Conservation (phyloP, 2,113 vertebrate genomes). For the Lonchura striata region DNA sequence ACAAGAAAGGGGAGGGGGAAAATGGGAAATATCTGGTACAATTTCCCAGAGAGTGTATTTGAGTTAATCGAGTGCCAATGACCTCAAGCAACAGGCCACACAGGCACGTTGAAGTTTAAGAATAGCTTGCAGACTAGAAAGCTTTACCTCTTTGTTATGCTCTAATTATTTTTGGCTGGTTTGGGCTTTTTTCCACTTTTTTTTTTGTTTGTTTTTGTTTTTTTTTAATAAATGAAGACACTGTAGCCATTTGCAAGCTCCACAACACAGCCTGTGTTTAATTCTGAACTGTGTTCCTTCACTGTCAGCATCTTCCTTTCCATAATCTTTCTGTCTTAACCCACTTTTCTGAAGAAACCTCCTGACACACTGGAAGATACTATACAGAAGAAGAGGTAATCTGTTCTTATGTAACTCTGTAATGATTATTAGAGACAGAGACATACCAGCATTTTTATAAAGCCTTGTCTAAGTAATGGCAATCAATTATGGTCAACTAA, state of each 20-base stretch:
- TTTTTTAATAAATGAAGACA: background rate
- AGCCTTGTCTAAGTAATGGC: background rate
- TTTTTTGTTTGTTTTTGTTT: accelerated
- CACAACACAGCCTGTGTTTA: background rate
- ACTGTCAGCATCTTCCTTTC: background rate
- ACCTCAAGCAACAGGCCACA: background rate
- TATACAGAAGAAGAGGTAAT: background rate
- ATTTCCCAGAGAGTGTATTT: background rate
- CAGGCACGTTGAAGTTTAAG: background rate
- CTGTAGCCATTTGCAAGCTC: background rate
- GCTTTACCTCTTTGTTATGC: background rate
- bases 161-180: background rate
- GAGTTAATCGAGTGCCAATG: background rate
- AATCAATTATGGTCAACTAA: background rate
- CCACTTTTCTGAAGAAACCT: background rate
- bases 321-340: background rate
- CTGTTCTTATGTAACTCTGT: background rate
- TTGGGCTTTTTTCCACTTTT: accelerated
- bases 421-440: background rate
- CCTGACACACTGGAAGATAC: background rate
- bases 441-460: background rate
- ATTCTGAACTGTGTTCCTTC: background rate
- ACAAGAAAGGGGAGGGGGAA: background rate
- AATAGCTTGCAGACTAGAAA: background rate
- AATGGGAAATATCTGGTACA: background rate